phyloP scores from a whole-genome alignment of 2,797 vertebrate genomes.

The Epinephelus awoara region DNA sequence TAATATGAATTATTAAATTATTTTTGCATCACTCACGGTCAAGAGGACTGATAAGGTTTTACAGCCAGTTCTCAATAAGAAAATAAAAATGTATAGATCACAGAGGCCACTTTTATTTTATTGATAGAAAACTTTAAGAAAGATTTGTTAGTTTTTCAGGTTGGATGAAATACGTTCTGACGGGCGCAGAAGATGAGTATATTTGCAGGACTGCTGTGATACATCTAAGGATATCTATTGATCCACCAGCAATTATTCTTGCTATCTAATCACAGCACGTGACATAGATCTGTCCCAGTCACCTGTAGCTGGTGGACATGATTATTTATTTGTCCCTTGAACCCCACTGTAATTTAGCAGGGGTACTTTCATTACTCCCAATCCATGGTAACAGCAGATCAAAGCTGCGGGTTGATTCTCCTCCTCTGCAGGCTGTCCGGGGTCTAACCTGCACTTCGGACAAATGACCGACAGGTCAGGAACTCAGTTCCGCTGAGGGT shows the following conservation, averaged over 20 bases:
- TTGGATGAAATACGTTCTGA: neutral
- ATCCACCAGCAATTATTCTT: conserved; percentile 10
- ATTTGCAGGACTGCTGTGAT: neutral
- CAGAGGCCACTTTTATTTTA: neutral
- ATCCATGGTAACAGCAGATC: conserved; percentile 74
- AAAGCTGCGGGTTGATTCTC: conserved; percentile 75
- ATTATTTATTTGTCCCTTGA: conserved; percentile 77
- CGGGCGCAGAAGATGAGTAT: neutral
- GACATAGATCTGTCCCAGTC: conserved; percentile 47
- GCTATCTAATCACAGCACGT: conserved; percentile 52
- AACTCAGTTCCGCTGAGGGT: conserved; percentile 79
- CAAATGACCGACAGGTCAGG: conserved; percentile 84
- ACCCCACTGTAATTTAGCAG: conserved; percentile 79
- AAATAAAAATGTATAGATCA: neutral
- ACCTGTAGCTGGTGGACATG: conserved; percentile 51
- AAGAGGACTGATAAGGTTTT: conserved; percentile 9
- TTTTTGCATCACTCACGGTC: neutral
- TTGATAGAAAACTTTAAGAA: neutral
- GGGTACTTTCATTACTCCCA: conserved; percentile 78
- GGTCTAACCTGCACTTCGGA: conserved; percentile 73
- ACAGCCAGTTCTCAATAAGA: neutral
- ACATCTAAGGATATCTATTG: neutral
- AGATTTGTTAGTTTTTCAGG: neutral
- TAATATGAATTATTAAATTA: conserved; percentile 41
- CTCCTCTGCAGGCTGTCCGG: conserved; percentile 75